Base-by-base conservation (phyloP, 1,140 invertebrate species). In the Archegozetes longisetosus region DNA sequence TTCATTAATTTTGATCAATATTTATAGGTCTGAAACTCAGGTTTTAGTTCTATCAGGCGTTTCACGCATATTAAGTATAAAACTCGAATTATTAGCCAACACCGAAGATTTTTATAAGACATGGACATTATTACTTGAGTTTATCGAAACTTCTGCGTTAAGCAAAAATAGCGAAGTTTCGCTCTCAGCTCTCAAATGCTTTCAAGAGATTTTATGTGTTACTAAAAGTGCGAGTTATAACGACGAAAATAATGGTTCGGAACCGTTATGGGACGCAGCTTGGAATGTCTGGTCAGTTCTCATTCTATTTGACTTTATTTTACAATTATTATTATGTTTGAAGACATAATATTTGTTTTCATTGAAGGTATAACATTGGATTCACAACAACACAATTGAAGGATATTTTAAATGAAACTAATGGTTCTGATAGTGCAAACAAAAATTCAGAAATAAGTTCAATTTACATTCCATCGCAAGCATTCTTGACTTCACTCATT, bases 81-180 rank as follows among this genome's bases (percentile, higher is more conserved):
- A 95, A 71, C 79, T 89, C 62, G 82, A 85, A 55, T 50, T 55
- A 65, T 74, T 91, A 51, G 74, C 96, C 4, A 82, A 86, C 68
- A 80, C 82, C 51, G 86, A 86, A 0, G 90, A 96, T 75, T 96
- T 94, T 76, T 81, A 84, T 40, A 77, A 88, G 55, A 90, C 90
- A 0, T 97, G 92, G 91, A 84, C 85, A 0, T 76, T 94, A 9
- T 77, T 96, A 17, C 75, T 96, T 13, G 88, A 94, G 68, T 93
- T 91, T 67, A 90, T 97, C 65, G 90, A 95, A 70, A 85, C 85
- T 71, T 84, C 89, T 20, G 88, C 92, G 0, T 72, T 92, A 3
- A 86, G 85, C 66, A 86, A 84, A 72, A 96, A 91, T 74, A 88
- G 88, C 58, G 93, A 97, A 78, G 85, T 90, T n/a, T 92, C 90